Evolutionary conservation across 2,888 invertebrate species (phyloP), one percentile per base, ranked within the genome.

Genomic region (Auanema sp.): DNA sequence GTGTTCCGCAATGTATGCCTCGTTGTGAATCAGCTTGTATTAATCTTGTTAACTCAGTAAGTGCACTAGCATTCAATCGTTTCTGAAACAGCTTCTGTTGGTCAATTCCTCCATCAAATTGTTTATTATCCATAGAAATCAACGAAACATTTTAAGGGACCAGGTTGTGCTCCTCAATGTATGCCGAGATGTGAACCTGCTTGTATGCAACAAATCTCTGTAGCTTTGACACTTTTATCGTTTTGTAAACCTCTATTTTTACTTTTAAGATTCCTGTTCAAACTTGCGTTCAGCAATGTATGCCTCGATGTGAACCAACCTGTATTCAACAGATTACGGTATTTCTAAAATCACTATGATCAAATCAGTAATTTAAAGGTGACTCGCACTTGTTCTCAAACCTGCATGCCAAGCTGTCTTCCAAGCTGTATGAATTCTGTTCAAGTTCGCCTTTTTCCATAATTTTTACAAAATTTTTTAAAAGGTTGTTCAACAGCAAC

Each of bases 381-480:
- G n/a, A 58, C 53, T 14, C 58, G 41, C 8, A 43, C 18, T 23
- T 68, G 68, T 42, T 52, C 58, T 12, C 71, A 65, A 24, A 55
- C 66, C 24, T 75, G 75, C 55, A 72, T 72, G 71, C 75, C 75
- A 24, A 61, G 68, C 6, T 75, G 75, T 57, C 70, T 69, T 4
- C 69, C 70, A 40, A 64, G 68, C 8, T 75, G 75, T 33, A 63
- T 71, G 12, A 71, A 67, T 42, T 64, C 66, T 1, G 65, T 72
- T 23, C 66, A 56, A 41, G 65, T 61, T 49, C 42, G 33, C 14
- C 11, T 14, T 41, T 25, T 43, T 43, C 43, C 14, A 43, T n/a
- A 43, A 11, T 43, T n/a, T 12, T n/a, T 12, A 14, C 43, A 12
- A 43, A 11, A 43, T 43, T 43, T 11, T 12, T 43, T 43, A 12